Conservation (phyloP, 2,113 vertebrate genomes). For the Strix uralensis region DNA sequence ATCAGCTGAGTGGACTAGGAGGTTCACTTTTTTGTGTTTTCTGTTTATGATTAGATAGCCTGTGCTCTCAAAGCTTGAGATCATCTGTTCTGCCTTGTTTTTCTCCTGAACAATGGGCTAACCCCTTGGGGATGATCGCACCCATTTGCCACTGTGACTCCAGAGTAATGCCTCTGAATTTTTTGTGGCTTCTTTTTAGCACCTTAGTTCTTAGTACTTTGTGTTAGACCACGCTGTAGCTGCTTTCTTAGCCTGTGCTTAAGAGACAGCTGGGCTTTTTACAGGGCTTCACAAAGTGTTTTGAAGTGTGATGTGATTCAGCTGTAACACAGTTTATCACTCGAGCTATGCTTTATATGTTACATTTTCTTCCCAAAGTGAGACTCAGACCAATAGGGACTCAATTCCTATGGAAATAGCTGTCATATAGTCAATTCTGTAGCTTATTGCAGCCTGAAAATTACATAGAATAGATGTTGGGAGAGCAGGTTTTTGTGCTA, state of each 20-base stretch:
- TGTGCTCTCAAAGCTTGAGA: not conserved
- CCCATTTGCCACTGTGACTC: not conserved
- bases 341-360: not conserved
- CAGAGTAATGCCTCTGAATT: not conserved
- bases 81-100: not conserved
- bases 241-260: not conserved
- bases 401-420: conserved; percentile 16
- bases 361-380: not conserved
- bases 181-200: not conserved
- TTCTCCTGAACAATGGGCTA: not conserved
- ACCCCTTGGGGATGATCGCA: not conserved
- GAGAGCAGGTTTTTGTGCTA: not conserved
- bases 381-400: not conserved
- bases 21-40: not conserved
- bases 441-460: not conserved
- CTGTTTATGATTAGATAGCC: not conserved
- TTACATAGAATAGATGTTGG: not conserved
- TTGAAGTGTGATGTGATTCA: not conserved
- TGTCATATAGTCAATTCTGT: not conserved
- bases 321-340: not conserved
- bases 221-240: not conserved
- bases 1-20: not conserved
- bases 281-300: not conserved
- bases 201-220: not conserved
- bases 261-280: not conserved